Evolutionary conservation across 2,888 invertebrate species (phyloP), one percentile per base, ranked within the genome.

Genomic region (Digitonthophagus gazella): DNA sequence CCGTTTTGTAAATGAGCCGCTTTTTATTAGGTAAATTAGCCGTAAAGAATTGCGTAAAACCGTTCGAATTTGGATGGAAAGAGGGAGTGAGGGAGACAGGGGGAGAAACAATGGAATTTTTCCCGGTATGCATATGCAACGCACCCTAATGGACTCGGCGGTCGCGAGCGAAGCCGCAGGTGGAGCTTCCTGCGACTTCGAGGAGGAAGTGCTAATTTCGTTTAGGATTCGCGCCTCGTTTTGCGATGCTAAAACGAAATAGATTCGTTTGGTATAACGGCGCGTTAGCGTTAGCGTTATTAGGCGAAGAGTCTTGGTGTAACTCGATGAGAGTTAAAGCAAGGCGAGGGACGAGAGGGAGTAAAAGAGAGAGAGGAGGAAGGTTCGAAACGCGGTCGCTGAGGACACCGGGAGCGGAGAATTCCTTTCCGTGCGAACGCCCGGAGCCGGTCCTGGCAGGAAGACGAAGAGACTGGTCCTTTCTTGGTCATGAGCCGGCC

Each of bases 111-210:
- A 44, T 2, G 28, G 28, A 44, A 44, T 44, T 44, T 44, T 44
- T 44, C 28, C 28, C n/a, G n/a, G n/a, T n/a, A n/a, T n/a, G n/a
- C n/a, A n/a, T n/a, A n/a, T n/a, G 28, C 6, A 6, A 44, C 11
- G 28, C 28, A 44, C 28, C 28, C 28, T 44, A 44, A 44, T 44
- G 11, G 28, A 44, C 28, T 44, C 28, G 11, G 11, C 28, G 28
- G 6, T 11, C 1, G 28, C 28, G 28, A 44, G 28, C 11, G 11
- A 11, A 8, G 28, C 22, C 22, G 22, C 28, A 44, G 28, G 28
- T 66, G 66, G 66, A 58, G 66, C 66, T 66, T 66, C 66, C 61
- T 66, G 58, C 58, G 14, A 6, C 6, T 44, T 44, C 6, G 11
- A 8, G 11, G 6, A 44, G 6, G 11, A 44, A 8, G 6, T 11